Evolutionary conservation across 1,140 invertebrate species (phyloP).

Genomic region (Drosophila sp.): DNA sequence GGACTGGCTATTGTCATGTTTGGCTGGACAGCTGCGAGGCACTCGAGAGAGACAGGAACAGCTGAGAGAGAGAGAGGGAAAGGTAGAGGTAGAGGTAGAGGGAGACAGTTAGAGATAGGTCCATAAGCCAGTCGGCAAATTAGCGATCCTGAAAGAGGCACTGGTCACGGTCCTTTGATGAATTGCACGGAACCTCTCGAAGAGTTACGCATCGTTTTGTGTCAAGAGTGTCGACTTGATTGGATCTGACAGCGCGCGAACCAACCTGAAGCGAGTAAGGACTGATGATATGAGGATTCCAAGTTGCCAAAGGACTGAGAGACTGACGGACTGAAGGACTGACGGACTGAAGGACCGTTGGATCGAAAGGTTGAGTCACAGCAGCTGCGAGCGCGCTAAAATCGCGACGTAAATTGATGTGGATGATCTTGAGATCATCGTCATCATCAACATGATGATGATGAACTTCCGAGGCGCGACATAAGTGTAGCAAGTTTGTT

Average conservation of each 20-base stretch:
- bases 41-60: conserved; percentile 24
- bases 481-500: conserved; percentile 79
- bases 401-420: conserved; percentile 56
- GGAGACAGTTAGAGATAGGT: background rate
- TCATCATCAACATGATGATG: conserved; percentile 50
- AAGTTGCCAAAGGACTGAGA: background rate
- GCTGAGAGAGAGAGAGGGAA: background rate
- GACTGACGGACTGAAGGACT: no score
- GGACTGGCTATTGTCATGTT: conserved; percentile 58
- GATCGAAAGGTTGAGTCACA: conserved; percentile 31
- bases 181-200: conserved; percentile 67
- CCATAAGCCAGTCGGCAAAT: conserved; percentile 53
- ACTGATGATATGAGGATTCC: conserved; percentile 5
- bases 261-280: conserved; percentile 41
- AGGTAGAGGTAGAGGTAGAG: background rate
- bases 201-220: conserved; percentile 82
- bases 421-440: conserved; percentile 47
- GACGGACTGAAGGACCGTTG: background rate
- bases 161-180: conserved; percentile 76
- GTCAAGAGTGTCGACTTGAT: conserved; percentile 81
- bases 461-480: conserved; percentile 65
- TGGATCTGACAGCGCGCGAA: conserved; percentile 81
- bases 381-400: conserved; percentile 65
- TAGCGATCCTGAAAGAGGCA: conserved; percentile 45
- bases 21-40: conserved; percentile 56